A percentile compares a stretch with the other conserved stretches of the same genome.
Evolutionary conservation across 2,888 invertebrate species (phyloP).

Genomic region (Lottia scabra): DNA sequence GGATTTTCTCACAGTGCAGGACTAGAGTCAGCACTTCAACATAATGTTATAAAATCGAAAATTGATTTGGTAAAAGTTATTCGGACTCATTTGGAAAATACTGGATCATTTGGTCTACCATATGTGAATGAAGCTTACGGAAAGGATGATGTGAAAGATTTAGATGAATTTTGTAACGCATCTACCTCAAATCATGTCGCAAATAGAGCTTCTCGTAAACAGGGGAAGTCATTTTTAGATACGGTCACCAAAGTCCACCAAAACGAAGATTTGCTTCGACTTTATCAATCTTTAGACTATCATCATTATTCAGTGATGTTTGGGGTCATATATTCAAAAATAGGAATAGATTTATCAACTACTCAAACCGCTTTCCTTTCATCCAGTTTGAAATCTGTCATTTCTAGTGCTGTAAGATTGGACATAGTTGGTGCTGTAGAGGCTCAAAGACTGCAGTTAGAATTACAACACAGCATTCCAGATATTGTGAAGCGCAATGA

Average conservation of each 20-base stretch:
- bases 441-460: slow-evolving; percentile 43
- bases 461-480: slow-evolving; percentile 40
- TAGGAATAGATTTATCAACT: slow-evolving; percentile 36
- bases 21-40: slow-evolving; percentile 45
- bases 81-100: not conserved
- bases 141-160: slow-evolving; percentile 26
- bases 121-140: slow-evolving; percentile 42
- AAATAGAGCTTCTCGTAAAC: slow-evolving; percentile 43
- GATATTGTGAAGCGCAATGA: slow-evolving; percentile 32
- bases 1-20: slow-evolving; percentile 55
- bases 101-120: slow-evolving; percentile 49
- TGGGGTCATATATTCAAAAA: slow-evolving; percentile 42
- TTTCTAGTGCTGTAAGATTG: slow-evolving; percentile 49
- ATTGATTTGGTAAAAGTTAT: slow-evolving; percentile 20
- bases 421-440: slow-evolving; percentile 50
- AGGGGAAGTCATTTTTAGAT: slow-evolving; percentile 30
- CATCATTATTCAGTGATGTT: slow-evolving; percentile 48
- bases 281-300: slow-evolving; percentile 26
- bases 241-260: slow-evolving; percentile 4
- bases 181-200: slow-evolving; percentile 49
- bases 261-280: slow-evolving; percentile 12
- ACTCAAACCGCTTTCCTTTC: slow-evolving; percentile 42
- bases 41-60: slow-evolving; percentile 24
- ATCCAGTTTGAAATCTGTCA: slow-evolving; percentile 34
- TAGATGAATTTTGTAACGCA: slow-evolving; percentile 42